A percentile compares a stretch with the other conserved stretches of the same genome.
phyloP scores from a whole-genome alignment of 2,888 invertebrate species.

The Cantharis rufa region DNA sequence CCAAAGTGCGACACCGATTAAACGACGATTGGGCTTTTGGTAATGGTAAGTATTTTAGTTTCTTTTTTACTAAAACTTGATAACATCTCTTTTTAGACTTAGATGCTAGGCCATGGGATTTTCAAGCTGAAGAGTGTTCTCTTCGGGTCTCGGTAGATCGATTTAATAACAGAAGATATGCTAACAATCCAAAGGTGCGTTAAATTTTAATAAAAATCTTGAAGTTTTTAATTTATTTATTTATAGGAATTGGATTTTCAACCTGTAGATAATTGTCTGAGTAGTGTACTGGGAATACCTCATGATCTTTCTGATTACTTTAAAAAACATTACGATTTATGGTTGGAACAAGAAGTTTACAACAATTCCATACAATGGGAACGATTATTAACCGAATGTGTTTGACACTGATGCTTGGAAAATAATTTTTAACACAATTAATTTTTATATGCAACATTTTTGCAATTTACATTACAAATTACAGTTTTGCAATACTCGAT shows the following conservation, averaged over 20 bases:
- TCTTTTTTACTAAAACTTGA: not conserved
- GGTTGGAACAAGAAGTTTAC: constrained; percentile 97
- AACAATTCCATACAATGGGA: constrained; percentile 84
- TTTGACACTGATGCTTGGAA: constrained; percentile 8
- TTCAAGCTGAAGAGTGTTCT: constrained; percentile 95
- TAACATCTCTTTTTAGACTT: constrained; percentile 67
- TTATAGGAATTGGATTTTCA: constrained; percentile 64
- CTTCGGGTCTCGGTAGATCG: constrained; percentile 92
- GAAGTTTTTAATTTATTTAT: constrained; percentile 7
- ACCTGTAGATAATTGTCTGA: constrained; percentile 78
- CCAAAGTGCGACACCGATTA: constrained; percentile 92
- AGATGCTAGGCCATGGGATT: constrained; percentile 98
- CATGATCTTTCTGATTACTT: constrained; percentile 90
- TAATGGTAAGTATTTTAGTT: constrained; percentile 66
- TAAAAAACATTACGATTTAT: constrained; percentile 89
- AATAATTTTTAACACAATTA: not conserved
- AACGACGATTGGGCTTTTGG: constrained; percentile 99
- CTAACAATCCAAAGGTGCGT: constrained; percentile 44
- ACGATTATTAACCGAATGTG: constrained; percentile 51
- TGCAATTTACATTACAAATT: not conserved
- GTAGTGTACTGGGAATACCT: constrained; percentile 76
- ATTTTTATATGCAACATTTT: not conserved
- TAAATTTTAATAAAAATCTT: constrained; percentile 6
- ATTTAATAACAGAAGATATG: constrained; percentile 91
- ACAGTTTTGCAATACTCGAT: not conserved